Conservation (phyloP, 1,140 invertebrate species). For the Drosophila azteca region DNA sequence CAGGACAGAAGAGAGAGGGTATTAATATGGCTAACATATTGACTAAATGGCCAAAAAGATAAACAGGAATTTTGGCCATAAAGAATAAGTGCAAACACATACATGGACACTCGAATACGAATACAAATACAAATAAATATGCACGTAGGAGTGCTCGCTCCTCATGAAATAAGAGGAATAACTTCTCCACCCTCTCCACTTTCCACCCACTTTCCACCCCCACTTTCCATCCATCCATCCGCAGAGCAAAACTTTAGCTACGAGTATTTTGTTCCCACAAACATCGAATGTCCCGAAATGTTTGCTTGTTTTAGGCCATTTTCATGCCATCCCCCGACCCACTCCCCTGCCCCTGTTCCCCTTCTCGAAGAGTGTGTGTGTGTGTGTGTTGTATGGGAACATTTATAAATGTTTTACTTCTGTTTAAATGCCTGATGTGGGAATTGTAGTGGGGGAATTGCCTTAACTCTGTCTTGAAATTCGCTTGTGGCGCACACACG, state of each 20-base stretch:
- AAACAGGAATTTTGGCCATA: too few species aligned
- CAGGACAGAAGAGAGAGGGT: too few species aligned
- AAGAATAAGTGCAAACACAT: too few species aligned
- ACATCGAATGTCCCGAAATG: not conserved
- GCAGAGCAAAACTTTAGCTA: slow-evolving; percentile 1
- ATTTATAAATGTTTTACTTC: slow-evolving; percentile 55
- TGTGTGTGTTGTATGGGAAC: slow-evolving; percentile 44
- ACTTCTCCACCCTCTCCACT: too few species aligned
- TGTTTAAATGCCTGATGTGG: slow-evolving; percentile 54
- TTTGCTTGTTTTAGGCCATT: slow-evolving; percentile 14
- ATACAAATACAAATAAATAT: too few species aligned
- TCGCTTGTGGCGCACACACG: slow-evolving; percentile 20
- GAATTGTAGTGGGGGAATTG: slow-evolving; percentile 37
- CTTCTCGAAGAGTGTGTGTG: slow-evolving; percentile 25
- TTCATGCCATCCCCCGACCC: not conserved
- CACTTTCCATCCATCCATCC: too few species aligned
- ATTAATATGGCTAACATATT: too few species aligned
- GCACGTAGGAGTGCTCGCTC: too few species aligned
- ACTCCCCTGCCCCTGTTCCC: slow-evolving; percentile 1
- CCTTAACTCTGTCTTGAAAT: too few species aligned
- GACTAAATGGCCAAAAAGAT: too few species aligned
- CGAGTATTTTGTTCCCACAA: slow-evolving; percentile 3
- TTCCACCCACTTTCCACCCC: too few species aligned
- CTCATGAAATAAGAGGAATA: not conserved
- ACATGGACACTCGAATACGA: too few species aligned